Conservation (phyloP, 1,140 invertebrate genomes). For the Aporrectodea caliginosa region DNA sequence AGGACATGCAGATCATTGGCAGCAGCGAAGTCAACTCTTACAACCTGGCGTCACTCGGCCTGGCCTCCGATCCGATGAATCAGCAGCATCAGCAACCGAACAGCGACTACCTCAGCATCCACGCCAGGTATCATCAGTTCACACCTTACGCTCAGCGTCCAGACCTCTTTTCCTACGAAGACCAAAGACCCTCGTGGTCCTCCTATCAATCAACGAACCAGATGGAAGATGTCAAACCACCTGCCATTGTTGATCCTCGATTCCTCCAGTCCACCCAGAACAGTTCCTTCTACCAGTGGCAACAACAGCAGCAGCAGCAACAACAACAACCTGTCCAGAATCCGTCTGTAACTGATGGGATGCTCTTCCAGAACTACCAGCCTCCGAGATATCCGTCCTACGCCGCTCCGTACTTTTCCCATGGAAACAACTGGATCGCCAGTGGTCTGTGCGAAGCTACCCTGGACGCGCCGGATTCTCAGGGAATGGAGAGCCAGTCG, state of each 20-base stretch:
- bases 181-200: neutral
- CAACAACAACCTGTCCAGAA: neutral
- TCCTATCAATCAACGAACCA: neutral
- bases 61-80: no score
- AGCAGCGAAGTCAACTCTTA: neutral
- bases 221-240: neutral
- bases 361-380: neutral
- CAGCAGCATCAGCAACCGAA: neutral
- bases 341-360: neutral
- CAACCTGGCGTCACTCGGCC: neutral
- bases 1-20: neutral
- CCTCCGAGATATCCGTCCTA: neutral
- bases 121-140: neutral
- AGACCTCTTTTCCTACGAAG: neutral
- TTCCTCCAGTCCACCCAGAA: neutral
- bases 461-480: neutral
- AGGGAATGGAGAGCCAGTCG: neutral
- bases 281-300: neutral
- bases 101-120: neutral
- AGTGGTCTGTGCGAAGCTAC: neutral
- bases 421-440: neutral
- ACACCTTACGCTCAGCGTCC: neutral
- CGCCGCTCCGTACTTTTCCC: neutral
- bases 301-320: neutral
- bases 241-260: neutral